Conservation (phyloP, 2,888 invertebrate genomes). For the Lithosia quadra region DNA sequence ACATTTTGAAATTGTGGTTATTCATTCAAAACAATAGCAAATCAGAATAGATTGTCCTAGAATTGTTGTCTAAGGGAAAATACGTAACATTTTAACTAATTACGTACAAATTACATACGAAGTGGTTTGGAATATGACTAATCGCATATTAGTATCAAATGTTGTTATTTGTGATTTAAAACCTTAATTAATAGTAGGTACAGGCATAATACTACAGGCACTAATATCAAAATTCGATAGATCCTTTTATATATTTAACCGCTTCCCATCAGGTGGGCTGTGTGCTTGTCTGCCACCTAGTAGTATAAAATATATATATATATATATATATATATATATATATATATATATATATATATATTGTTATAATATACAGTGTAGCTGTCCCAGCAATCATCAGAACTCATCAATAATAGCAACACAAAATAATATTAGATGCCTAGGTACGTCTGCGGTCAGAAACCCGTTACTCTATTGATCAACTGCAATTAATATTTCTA, state of each 20-base stretch:
- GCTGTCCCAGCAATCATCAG: no score
- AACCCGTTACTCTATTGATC: constrained; percentile 52
- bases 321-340: no score
- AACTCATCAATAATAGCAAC: neutral
- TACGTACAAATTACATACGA: no score
- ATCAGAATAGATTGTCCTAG: constrained; percentile 2
- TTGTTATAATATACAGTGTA: no score
- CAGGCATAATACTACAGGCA: no score
- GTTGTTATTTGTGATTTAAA: neutral
- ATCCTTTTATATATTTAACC: no score
- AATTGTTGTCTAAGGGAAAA: constrained; percentile 5
- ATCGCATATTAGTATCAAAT: neutral
- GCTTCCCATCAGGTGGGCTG: no score
- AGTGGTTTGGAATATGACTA: neutral
- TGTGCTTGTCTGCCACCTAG: no score
- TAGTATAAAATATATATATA: no score
- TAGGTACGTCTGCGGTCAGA: constrained; percentile 25
- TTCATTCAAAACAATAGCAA: neutral
- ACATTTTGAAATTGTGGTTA: neutral
- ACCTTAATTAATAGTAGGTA: no score
- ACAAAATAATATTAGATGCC: neutral
- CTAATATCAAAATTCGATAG: no score
- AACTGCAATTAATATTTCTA: constrained; percentile 50
- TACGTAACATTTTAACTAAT: neutral
- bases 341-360: no score